Conservation (phyloP, 2,888 invertebrate species). For the Cactoblastis cactorum region DNA sequence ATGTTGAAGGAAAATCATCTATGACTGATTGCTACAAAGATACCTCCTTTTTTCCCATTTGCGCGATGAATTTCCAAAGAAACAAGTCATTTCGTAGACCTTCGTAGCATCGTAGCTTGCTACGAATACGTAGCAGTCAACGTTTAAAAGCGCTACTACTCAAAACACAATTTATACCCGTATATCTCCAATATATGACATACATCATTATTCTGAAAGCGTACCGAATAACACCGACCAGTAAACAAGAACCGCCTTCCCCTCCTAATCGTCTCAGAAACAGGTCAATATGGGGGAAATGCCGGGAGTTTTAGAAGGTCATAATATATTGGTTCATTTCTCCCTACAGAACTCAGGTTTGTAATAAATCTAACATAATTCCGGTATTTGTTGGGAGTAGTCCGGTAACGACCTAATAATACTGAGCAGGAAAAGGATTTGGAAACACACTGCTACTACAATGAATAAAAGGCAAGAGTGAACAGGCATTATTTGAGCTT, state of each 20-base stretch:
- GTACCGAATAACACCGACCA: constrained; percentile 6
- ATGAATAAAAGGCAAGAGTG: no score
- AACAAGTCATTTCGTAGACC: neutral
- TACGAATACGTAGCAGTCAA: neutral
- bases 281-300: constrained; percentile 3
- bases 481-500: no score
- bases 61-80: no score
- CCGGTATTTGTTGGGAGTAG: constrained; percentile 7
- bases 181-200: constrained; percentile 3
- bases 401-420: constrained; percentile 10
- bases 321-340: constrained; percentile 1
- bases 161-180: neutral
- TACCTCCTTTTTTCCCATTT: no score
- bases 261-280: neutral
- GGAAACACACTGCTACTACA: neutral
- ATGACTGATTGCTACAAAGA: no score
- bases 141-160: neutral
- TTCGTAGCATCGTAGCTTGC: neutral
- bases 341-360: constrained; percentile 6
- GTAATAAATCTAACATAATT: constrained; percentile 15
- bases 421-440: neutral
- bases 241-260: constrained; percentile 9
- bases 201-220: constrained; percentile 13
- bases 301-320: neutral
- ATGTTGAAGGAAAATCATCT: no score